Base-by-base conservation (phyloP, 2,888 invertebrate genomes). In the Pseudoips prasinana region DNA sequence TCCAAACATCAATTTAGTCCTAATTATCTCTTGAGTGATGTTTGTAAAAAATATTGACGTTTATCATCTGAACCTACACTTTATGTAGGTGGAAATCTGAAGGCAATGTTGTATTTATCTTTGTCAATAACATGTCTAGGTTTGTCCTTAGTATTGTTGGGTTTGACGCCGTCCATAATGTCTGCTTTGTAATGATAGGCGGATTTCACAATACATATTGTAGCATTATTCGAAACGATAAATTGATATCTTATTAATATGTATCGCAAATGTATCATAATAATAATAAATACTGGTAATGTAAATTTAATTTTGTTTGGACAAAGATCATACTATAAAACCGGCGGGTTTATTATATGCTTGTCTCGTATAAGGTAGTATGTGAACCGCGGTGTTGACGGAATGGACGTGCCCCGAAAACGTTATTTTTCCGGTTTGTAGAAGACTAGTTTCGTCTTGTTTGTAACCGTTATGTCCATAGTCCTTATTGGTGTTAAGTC, bases 401-500 rank as follows among this genome's bases (percentile, higher is more conserved):
- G 18, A 31, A 35, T 59, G 61, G 64, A 78, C 81, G 83, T 83
- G 84, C 62, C 59, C 63, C 74, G 77, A 83, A 84, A 84, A 76
- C 78, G 70, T 74, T 81, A 83, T 79, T 83, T 80, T 82, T 84
- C 84, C 84, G 84, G 82, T 82, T 83, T 73, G 60, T 62, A 61
- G 49, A 58, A 62, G 63, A 75, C 74, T 73, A 64, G 77, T 79
- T 79, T 70, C 57, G 62, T 64, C 65, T 70, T 59, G 59, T 60
- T 58, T 56, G 56, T 59, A 58, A 73, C 79, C 79, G 80, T 80
- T 81, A 77, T 57, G 62, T 63, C 61, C 61, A 65, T 64, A 68
- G 60, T 52, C 48, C 60, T 52, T 57, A 42, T 54, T 51, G 41
- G 44, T 45, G 37, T 28, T 48, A 45, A 51, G 39, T 41, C 27